Base-by-base conservation (phyloP, 1,140 invertebrate species). In the Cryptotermes secundus region DNA sequence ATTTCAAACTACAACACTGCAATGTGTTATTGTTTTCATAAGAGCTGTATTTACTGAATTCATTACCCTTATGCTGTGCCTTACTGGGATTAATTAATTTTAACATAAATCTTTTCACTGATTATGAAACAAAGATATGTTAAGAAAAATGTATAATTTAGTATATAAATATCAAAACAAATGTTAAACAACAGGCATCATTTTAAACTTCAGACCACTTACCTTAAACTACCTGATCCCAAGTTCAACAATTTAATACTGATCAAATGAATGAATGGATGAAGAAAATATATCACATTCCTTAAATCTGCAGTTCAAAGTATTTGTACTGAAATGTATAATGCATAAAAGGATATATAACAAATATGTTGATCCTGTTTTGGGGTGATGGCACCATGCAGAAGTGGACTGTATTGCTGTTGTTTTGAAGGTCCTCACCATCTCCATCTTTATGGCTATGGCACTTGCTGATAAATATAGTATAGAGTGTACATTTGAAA, bases 301-400 rank as follows among this genome's bases (percentile, higher is more conserved):
- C 59, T n/a, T 72, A 31, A n/a, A 72, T n/a, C 31, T 72, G 3
- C 31, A 72, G 59, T 31, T 72, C 59, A 72, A n/a, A 31, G 59
- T 72, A 72, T 72, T 72, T 72, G 59, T 72, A 72, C n/a, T 72
- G 26, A 72, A 72, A 72, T 72, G 9, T 72, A n/a, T 72, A 31
- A 72, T 72, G 14, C 4, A 72, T 26, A 72, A 72, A 72, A 72
- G 19, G 19, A 26, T 59, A 19, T 14, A 7, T 22, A 59, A 59
- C 24, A 59, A 59, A 59, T 59, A 59, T 22, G 19, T 14, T 42
- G 38, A 42, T 14, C 9, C 38, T 12, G 38, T 42, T 14, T 42
- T 42, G 38, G 38, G 16, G 16, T 42, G 38, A 42, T 42, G 16
- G 38, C 38, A 42, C 38, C 9, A 14, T 42, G 16, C 16, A 42